Evolutionary conservation across 2,888 invertebrate genomes (phyloP).

Genomic region (Punctoribates punctum): DNA sequence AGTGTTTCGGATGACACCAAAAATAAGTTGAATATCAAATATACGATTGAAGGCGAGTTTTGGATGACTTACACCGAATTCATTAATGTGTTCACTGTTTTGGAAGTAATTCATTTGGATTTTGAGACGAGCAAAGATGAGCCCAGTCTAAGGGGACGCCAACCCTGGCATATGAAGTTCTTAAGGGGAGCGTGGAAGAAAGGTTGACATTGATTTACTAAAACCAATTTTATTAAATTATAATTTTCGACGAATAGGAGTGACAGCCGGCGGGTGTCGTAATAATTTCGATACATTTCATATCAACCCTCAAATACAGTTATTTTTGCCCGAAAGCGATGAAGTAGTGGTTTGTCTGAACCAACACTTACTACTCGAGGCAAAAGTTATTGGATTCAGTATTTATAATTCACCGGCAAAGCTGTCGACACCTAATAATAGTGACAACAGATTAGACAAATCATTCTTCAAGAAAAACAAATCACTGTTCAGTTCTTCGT

Average conservation of each 20-base stretch:
- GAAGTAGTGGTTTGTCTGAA: slow-evolving; percentile 80
- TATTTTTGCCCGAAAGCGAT: slow-evolving; percentile 61
- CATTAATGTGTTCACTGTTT: slow-evolving; percentile 71
- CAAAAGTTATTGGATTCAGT: slow-evolving; percentile 87
- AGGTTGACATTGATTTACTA: not conserved
- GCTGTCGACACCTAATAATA: slow-evolving; percentile 19
- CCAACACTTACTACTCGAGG: slow-evolving; percentile 86
- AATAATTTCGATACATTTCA: slow-evolving; percentile 87
- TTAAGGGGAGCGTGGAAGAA: slow-evolving; percentile 77
- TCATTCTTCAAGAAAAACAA: slow-evolving; percentile 79
- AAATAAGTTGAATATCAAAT: slow-evolving; percentile 65
- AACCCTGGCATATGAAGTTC: slow-evolving; percentile 81
- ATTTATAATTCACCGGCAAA: slow-evolving; percentile 65
- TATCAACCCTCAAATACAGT: slow-evolving; percentile 82
- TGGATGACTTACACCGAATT: slow-evolving; percentile 82
- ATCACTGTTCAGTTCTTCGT: slow-evolving; percentile 80
- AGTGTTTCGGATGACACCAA: slow-evolving; percentile 69
- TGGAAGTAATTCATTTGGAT: slow-evolving; percentile 81
- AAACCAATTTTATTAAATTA: too few relatives aligned
- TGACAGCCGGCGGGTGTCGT: slow-evolving; percentile 82
- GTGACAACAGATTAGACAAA: slow-evolving; percentile 59
- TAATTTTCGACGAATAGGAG: slow-evolving; percentile 60
- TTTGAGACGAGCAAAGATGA: slow-evolving; percentile 81
- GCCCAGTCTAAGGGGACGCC: slow-evolving; percentile 69
- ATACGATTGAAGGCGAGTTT: slow-evolving; percentile 68